Base-by-base conservation (phyloP, 2,888 invertebrate genomes). In the Ormyrus thymus region DNA sequence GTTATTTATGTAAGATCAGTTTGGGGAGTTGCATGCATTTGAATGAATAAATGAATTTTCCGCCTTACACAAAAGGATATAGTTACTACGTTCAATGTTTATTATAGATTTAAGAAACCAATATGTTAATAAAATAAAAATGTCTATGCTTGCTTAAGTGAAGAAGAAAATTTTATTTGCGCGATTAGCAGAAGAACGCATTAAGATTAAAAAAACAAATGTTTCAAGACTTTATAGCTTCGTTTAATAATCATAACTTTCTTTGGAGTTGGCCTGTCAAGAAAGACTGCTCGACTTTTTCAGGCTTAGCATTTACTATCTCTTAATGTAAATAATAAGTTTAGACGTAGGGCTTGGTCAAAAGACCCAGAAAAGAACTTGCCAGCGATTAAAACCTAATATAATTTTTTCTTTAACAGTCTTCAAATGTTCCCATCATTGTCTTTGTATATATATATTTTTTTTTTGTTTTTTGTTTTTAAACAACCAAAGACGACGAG, bases 401-500 rank as follows among this genome's bases (percentile, higher is more conserved):
- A 8, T 69, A 75, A 66, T 75, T 51, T 66, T 55, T 58, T 56
- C n/a, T 29, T 15, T 71, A 69, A 46, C 50, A 53, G 56, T 71
- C 65, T 76, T 76, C 51, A 61, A 70, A 56, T 75, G 61, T 66
- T 66, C 13, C 50, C n/a, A 66, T 64, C 59, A 46, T 71, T 70
- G 74, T 76, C 55, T 78, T 79, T 64, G 50, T 61, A 73, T 73
- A 66, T 53, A 11, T 78, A 73, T 65, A 55, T 58, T 65, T 64
- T 73, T 53, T 7, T 10, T 15, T 74, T 64, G 45, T 15, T 62
- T 66, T 65, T 15, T 59, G 62, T 50, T 66, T 15, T 55, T 53
- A 62, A 13, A 55, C 15, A 62, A 46, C 50, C 64, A 61, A 66
- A 56, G 59, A 72, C 53, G 43, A 68, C 15, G 48, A 71, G 11